phyloP scores from a whole-genome alignment of 23 tunicate species.

The Clavelina lepadiformis region DNA sequence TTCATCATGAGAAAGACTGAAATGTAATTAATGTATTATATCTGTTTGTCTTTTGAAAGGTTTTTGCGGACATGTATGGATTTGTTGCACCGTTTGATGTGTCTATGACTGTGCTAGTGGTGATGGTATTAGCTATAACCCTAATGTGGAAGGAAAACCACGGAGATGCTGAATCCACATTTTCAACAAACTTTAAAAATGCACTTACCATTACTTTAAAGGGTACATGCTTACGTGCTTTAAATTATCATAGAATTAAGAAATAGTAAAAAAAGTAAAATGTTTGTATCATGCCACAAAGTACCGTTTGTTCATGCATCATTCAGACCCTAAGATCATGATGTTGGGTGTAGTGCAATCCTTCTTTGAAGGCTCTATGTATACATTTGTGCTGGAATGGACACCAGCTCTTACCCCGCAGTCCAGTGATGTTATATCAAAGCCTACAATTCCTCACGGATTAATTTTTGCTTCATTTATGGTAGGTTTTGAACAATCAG shows the following conservation, averaged over 20 bases:
- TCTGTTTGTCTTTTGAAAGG: constrained; percentile 5
- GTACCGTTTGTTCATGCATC: too few species aligned
- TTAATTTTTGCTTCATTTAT: constrained; percentile 64
- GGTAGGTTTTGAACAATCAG: constrained; percentile 13
- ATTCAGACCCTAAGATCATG: constrained; percentile 35
- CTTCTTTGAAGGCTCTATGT: constrained; percentile 77
- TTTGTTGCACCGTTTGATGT: constrained; percentile 55
- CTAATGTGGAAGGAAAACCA: constrained; percentile 49
- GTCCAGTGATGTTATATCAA: neutral
- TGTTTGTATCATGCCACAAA: neutral
- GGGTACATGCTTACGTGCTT: constrained; percentile 16
- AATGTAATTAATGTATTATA: neutral
- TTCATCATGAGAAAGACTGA: neutral
- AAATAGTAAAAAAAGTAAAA: neutral
- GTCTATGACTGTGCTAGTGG: constrained; percentile 10
- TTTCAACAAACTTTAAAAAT: constrained; percentile 6
- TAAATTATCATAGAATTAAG: neutral
- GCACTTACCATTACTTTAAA: constrained; percentile 8
- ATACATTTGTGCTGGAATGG: constrained; percentile 71
- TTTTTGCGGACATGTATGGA: constrained; percentile 20
- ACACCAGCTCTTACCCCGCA: constrained; percentile 59
- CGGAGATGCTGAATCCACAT: constrained; percentile 30
- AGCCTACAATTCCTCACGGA: constrained; percentile 47
- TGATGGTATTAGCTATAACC: constrained; percentile 9
- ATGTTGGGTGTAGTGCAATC: constrained; percentile 57